Evolutionary conservation across 2,888 invertebrate genomes (phyloP).

Genomic region (Agriotes lineatus): DNA sequence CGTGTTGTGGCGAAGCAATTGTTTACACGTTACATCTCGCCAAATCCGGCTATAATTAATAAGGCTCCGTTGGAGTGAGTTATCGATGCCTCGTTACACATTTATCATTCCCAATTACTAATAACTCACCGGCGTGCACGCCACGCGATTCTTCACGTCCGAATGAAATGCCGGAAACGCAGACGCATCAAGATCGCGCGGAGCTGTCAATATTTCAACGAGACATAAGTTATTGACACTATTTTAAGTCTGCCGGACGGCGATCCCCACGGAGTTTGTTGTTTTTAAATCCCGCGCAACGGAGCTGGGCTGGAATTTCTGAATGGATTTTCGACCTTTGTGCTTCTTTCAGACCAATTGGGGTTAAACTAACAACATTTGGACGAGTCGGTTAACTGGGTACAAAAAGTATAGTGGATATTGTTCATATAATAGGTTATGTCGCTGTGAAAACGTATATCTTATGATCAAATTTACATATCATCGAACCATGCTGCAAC

Average conservation of each 20-base stretch:
- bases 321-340: neutral
- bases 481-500: no score
- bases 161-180: neutral
- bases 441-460: no score
- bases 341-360: no score
- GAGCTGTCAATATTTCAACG: neutral
- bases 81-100: conserved; percentile 32
- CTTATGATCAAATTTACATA: no score
- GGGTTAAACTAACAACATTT: no score
- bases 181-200: neutral
- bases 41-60: conserved; percentile 36
- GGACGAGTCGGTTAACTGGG: no score
- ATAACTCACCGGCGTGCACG: conserved; percentile 28
- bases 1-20: conserved; percentile 16
- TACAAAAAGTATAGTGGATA: no score
- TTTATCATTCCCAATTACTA: conserved; percentile 37
- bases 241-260: neutral
- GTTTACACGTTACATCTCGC: conserved; percentile 24
- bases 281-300: neutral
- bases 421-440: no score
- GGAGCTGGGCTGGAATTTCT: neutral
- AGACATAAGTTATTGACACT: neutral
- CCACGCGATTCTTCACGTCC: conserved; percentile 11
- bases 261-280: neutral
- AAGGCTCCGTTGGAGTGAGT: conserved; percentile 25